phyloP scores from a whole-genome alignment of 2,797 vertebrate species.

The Gallirallus australis region DNA sequence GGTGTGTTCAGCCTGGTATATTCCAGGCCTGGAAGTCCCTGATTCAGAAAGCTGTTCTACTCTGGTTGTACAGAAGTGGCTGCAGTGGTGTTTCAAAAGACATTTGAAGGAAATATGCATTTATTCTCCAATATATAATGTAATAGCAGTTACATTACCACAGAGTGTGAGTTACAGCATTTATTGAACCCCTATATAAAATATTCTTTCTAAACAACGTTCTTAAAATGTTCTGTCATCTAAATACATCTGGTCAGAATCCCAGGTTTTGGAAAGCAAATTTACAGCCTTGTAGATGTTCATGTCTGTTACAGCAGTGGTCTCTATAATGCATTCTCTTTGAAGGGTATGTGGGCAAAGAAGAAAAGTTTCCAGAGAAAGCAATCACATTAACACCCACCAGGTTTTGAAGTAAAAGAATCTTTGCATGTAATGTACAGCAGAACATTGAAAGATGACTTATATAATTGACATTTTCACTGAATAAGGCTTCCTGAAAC shows the following conservation, averaged over 20 bases:
- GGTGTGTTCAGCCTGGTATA: background rate
- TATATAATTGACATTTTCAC: slow-evolving; percentile 60
- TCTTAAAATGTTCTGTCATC: background rate
- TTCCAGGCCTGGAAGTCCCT: background rate
- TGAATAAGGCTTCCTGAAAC: slow-evolving; percentile 31
- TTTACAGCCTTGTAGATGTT: background rate
- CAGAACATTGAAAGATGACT: slow-evolving; percentile 34
- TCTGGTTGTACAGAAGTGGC: background rate
- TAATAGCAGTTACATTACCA: background rate
- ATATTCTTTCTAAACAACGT: background rate
- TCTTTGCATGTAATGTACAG: slow-evolving; percentile 10
- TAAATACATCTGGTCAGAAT: background rate
- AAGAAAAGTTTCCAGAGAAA: slow-evolving; percentile 43
- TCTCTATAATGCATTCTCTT: slow-evolving; percentile 27
- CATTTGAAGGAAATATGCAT: background rate
- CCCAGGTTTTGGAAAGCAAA: background rate
- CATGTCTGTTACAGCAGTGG: background rate
- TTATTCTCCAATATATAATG: background rate
- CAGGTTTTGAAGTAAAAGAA: slow-evolving; percentile 38
- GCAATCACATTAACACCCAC: slow-evolving; percentile 50
- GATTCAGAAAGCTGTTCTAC: background rate
- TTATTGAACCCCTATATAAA: background rate
- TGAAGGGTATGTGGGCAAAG: slow-evolving; percentile 49
- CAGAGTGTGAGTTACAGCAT: background rate
- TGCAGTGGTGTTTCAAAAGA: background rate